Conservation (phyloP, 1,140 invertebrate genomes). For the Hesperophylax magnus region DNA sequence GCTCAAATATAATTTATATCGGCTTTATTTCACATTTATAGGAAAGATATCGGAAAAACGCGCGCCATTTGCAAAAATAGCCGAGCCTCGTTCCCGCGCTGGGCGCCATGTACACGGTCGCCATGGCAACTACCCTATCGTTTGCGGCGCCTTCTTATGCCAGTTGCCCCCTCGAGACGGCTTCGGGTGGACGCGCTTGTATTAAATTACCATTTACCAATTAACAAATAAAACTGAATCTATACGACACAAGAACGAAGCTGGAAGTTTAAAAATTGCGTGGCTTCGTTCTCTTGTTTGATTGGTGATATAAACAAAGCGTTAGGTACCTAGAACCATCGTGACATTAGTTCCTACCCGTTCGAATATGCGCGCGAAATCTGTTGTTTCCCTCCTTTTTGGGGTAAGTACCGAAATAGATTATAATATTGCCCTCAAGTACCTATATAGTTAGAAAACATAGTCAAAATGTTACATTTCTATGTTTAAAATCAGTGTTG, state of each 20-base stretch:
- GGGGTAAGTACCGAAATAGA: too few species aligned
- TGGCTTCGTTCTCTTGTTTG: too few species aligned
- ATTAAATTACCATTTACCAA: background rate
- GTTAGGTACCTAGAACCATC: background rate
- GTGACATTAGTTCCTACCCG: background rate
- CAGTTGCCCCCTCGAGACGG: constrained; percentile 26
- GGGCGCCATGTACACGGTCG: constrained; percentile 1
- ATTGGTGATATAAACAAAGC: too few species aligned
- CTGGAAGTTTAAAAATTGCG: too few species aligned
- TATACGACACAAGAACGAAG: too few species aligned
- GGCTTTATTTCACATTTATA: background rate
- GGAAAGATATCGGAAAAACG: constrained; percentile 15
- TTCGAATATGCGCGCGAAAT: constrained; percentile 10
- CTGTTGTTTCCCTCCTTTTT: background rate
- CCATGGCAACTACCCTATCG: constrained; percentile 7
- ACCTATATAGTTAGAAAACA: too few species aligned
- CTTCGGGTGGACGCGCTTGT: constrained; percentile 1
- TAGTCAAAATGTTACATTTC: too few species aligned
- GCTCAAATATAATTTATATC: too few species aligned
- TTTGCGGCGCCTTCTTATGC: background rate
- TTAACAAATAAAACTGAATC: too few species aligned
- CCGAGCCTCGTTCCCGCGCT: constrained; percentile 11
- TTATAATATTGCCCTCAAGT: too few species aligned
- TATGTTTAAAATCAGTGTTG: too few species aligned
- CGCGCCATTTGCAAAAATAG: constrained; percentile 18